Conservation (phyloP, 2,113 vertebrate genomes). For the Percopsis transmontana region DNA sequence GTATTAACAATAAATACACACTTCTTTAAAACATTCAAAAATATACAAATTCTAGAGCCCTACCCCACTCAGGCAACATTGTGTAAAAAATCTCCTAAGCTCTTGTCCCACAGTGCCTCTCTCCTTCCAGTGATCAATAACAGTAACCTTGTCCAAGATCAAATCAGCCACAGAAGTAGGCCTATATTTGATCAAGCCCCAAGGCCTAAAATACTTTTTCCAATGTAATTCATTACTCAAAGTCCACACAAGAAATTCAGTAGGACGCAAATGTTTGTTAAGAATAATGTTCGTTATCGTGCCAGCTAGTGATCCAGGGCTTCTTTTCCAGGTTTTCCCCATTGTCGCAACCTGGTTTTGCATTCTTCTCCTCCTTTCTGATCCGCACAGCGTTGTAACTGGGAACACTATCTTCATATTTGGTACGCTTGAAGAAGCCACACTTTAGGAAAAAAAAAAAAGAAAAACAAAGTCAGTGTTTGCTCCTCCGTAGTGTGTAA, state of each 20-base stretch:
- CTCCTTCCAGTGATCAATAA: constrained; percentile 45
- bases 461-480: constrained; percentile 7
- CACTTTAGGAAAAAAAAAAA: constrained; percentile 76
- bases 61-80: constrained; percentile 27
- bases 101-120: constrained; percentile 16
- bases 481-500: background rate
- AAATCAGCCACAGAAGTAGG: constrained; percentile 16
- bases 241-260: constrained; percentile 39
- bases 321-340: constrained; percentile 84
- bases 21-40: constrained; percentile 40
- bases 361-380: constrained; percentile 84
- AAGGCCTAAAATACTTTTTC: background rate
- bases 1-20: constrained; percentile 69
- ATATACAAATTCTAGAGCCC: constrained; percentile 45
- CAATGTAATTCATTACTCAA: constrained; percentile 31
- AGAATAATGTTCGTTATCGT: constrained; percentile 88
- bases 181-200: constrained; percentile 14
- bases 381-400: constrained; percentile 92
- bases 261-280: constrained; percentile 63
- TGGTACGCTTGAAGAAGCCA: constrained; percentile 92
- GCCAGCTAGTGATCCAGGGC: constrained; percentile 93
- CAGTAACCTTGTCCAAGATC: constrained; percentile 17
- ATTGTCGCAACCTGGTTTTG: constrained; percentile 74
- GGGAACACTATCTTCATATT: constrained; percentile 90
- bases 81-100: constrained; percentile 1